Evolutionary conservation across 2,888 invertebrate genomes (phyloP), one percentile per base, ranked within the genome.

Genomic region (Lepidonotus clava): DNA sequence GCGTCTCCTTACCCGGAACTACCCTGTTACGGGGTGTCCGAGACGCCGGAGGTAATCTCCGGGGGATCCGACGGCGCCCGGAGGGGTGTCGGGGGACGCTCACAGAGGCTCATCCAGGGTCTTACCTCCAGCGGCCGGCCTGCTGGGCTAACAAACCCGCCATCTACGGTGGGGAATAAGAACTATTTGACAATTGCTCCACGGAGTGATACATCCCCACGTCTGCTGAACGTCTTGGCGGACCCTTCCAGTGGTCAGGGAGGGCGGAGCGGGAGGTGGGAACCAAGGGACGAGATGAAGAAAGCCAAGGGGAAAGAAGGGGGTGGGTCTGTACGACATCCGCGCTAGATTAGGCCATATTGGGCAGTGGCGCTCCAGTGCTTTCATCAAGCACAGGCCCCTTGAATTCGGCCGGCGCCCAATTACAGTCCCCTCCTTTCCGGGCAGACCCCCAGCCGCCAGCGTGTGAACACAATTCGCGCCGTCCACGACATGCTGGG

Each of bases 391-490:
- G 36, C 18, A 11, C 71, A 18, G 5, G 36, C 71, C 71, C 71
- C 71, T 34, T 38, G 36, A 34, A 34, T 61, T 61, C 18, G n/a
- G 4, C 56, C 5, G 4, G 4, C n/a, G 11, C 56, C 56, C 56
- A 56, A 56, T 56, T 56, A 56, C 56, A 56, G 14, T n/a, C 14
- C 56, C 14, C 28, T 32, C 28, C 8, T 4, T 38, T 38, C 80
- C 4, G 80, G 51, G 41, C 80, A 51, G 51, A 51, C 11, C 51
- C 24, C 14, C 34, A 21, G 8, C 80, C 24, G n/a, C 4, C 80
- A n/a, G 14, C 80, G 46, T 80, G 80, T 51, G 80, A 80, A 80
- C 80, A 80, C 80, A 80, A 80, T 80, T 80, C 80, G 51, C 80
- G 41, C 51, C 24, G 80, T 46, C 46, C 46, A 11, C 80, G 21